Evolutionary conservation across 2,888 invertebrate species (phyloP), one percentile per base, ranked within the genome.

Genomic region (Acronicta psi): DNA sequence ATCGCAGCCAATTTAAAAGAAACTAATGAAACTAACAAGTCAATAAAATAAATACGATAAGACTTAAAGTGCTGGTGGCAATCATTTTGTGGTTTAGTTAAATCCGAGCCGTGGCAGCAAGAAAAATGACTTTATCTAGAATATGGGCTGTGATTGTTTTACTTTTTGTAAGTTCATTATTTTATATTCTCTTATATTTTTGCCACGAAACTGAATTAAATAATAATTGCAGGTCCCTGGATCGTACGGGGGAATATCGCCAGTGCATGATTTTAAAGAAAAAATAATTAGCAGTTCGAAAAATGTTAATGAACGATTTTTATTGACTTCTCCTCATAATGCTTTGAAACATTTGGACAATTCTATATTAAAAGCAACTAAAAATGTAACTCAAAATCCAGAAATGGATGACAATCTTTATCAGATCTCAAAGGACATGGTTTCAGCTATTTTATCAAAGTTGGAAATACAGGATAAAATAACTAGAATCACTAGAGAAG

Each of bases 401-500:
- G 83, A 88, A 79, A 92, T 93, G 89, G 92, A 92, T 64, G 90
- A 90, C 53, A 90, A 85, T 49, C 80, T 94, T 2, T 92, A 91
- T 67, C 89, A 91, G 70, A 87, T 94, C 67, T 91, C 94, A 0
- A 93, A 93, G 69, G 92, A 93, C 57, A 77, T 94, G 34, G 92
- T 94, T 23, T 86, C 90, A n/a, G 85, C 93, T 31, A 92, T 94
- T 56, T 79, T 94, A 59, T 83, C 89, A 0, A 93, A 93, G 64
- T 77, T 94, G 56, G 93, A 94, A 79, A 87, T 90, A 42, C 94
- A 94, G 80, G 93, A 94, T 62, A 94, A 93, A 85, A 92, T 94
- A 36, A 94, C 94, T 3, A 87, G 91, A 79, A 89, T 94, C 17
- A 93, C 93, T 3, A 87, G 84, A 70, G 92, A 93, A 70, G 94